Evolutionary conservation across 2,888 invertebrate genomes (phyloP).

Genomic region (Lepidocyrtoides sp.): DNA sequence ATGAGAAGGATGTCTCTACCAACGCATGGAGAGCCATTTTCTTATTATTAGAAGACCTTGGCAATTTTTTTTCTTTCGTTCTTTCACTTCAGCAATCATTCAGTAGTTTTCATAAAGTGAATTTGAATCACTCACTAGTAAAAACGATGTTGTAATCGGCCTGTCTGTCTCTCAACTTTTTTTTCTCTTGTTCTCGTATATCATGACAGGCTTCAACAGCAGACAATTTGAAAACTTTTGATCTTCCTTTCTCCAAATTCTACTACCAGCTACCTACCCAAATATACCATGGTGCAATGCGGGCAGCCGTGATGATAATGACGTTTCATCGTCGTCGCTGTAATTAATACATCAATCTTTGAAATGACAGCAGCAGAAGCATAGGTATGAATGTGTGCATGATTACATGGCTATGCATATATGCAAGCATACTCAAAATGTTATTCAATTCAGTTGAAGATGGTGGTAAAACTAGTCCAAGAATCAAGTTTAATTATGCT

Average conservation of each 20-base stretch:
- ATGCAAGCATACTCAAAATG: not conserved
- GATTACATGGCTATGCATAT: not conserved
- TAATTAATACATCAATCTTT: constrained; percentile 72
- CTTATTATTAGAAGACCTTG: constrained; percentile 52
- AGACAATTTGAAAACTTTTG: constrained; percentile 47
- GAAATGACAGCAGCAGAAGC: constrained; percentile 40
- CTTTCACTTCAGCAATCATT: constrained; percentile 44
- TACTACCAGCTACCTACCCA: constrained; percentile 15
- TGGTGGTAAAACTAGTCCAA: not conserved
- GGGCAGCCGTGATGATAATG: constrained; percentile 7
- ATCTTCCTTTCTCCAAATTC: not conserved
- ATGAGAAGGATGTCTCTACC: not conserved
- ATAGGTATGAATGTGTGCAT: not conserved
- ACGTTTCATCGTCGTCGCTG: constrained; percentile 3
- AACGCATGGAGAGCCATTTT: constrained; percentile 14
- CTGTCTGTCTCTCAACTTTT: constrained; percentile 35
- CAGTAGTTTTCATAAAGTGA: constrained; percentile 34
- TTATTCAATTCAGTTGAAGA: not conserved
- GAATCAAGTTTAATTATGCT: constrained; percentile 4
- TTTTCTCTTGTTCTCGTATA: not conserved
- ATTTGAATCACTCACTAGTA: constrained; percentile 17
- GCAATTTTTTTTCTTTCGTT: constrained; percentile 19
- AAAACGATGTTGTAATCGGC: constrained; percentile 32
- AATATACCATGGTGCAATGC: not conserved
- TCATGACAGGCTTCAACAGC: constrained; percentile 20